Percentiles rank a stretch among this genome's conserved stretches.
phyloP scores from a whole-genome alignment of 2,113 vertebrate genomes.

The Rhodinocichla rosea region DNA sequence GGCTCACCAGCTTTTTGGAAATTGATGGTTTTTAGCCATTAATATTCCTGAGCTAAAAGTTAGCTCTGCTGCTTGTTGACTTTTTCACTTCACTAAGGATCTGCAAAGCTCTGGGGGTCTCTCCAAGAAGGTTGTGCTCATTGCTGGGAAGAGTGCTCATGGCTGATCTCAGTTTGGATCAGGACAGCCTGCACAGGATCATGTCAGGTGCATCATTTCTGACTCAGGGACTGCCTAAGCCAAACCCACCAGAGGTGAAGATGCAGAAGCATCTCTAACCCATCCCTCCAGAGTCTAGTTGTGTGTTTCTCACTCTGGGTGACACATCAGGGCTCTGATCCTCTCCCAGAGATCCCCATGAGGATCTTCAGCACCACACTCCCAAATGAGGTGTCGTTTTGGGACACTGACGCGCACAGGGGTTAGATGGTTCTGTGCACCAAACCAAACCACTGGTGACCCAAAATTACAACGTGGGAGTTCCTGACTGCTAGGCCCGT shows the following conservation, averaged over 20 bases:
- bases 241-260: not conserved
- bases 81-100: not conserved
- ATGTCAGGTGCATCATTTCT: not conserved
- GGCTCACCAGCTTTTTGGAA: not conserved
- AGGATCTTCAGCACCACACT: not conserved
- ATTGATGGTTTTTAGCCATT: not conserved
- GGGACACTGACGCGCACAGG: not conserved
- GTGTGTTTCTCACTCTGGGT: not conserved
- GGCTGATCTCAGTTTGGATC: not conserved
- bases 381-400: not conserved
- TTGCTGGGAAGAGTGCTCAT: not conserved
- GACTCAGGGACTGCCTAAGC: not conserved
- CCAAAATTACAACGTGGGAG: conserved; percentile 48
- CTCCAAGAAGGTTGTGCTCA: not conserved
- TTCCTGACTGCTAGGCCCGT: not conserved
- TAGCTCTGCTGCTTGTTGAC: not conserved
- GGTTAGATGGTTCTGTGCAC: not conserved
- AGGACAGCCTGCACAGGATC: not conserved
- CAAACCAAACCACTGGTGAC: conserved; percentile 14
- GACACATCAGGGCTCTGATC: not conserved
- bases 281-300: not conserved
- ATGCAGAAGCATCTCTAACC: not conserved
- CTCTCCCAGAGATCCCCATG: accelerated
- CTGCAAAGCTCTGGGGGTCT: not conserved
- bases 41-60: not conserved